Evolutionary conservation across 2,113 vertebrate species (phyloP).

Genomic region (Bubo scandiacus): DNA sequence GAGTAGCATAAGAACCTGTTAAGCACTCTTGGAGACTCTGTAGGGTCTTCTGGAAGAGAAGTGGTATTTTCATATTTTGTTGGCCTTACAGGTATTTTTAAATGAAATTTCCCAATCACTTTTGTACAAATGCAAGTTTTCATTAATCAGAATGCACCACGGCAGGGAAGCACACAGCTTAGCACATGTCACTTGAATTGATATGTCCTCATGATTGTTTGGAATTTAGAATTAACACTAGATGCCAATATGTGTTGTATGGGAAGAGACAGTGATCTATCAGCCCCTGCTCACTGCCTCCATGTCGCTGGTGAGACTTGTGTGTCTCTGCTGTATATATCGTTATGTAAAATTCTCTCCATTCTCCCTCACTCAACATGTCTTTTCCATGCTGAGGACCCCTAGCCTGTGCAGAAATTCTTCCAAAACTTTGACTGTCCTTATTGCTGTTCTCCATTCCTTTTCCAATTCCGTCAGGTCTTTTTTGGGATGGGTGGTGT

Average conservation of each 20-base stretch:
- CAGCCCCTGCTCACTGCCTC: background rate
- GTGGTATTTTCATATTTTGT: background rate
- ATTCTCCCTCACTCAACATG: background rate
- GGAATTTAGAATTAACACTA: background rate
- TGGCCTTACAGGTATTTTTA: background rate
- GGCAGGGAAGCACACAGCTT: background rate
- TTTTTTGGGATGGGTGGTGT: background rate
- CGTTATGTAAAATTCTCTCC: background rate
- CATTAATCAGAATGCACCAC: background rate
- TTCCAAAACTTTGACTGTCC: background rate
- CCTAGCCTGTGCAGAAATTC: background rate
- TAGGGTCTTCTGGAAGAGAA: background rate
- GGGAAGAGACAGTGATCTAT: background rate
- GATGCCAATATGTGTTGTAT: background rate
- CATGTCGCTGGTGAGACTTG: background rate
- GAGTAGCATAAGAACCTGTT: background rate
- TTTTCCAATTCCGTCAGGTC: background rate
- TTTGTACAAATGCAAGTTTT: background rate
- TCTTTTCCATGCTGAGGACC: background rate
- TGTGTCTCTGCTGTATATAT: background rate
- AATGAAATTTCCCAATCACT: background rate
- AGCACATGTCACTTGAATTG: background rate
- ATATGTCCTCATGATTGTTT: background rate
- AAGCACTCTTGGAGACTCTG: background rate
- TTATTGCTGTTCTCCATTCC: background rate